Base-by-base conservation (phyloP, 2,113 vertebrate species). In the Sander vitreus region DNA sequence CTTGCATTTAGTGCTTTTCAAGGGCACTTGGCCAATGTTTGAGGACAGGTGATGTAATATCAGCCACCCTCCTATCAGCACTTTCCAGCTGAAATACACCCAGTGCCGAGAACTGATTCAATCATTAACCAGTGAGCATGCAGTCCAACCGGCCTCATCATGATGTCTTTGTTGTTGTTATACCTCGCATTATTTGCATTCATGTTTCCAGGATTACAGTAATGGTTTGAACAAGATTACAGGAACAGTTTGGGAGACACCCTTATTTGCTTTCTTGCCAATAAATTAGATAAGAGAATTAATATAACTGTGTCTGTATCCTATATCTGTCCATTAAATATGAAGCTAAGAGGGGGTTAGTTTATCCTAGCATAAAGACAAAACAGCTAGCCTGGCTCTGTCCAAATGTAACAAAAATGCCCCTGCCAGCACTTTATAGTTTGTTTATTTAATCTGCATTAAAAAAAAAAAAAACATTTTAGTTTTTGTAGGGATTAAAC, bases 71-170 rank as follows among this genome's bases (percentile, higher is more conserved):
- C 51, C 43, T 78, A 66, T 83, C 76, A 57, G 60, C 60, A 2
- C 39, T 76, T 85, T 65, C 63, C 68, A 84, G 71, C 33, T 65
- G 53, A 30, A 69, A 11, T 65, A 48, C 30, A n/a, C 21, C 45
- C 36, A 53, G 11, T 50, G 47, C 21, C 16, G 59, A 39, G 64
- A 66, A 80, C 18, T 11, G 11, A 51, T 78, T 39, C 23, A 83
- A 84, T 88, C 51, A 88, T 86, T 76, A 83, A 86, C 78, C 66
- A 57, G 57, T 39, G 16, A 59, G 64, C 78, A 45, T 8, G 45
- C 25, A 12, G 16, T 58, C 54, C 55, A 14, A 0, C 58, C 45
- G 60, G 50, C 30, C 54, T 70, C 54, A 47, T 68, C 70, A 54
- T 60, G 50, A 73, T 13, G 1, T 6, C 13, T 33, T 59, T 65